phyloP scores from a whole-genome alignment of 2,797 vertebrate genomes.

The Protonibea diacanthus region DNA sequence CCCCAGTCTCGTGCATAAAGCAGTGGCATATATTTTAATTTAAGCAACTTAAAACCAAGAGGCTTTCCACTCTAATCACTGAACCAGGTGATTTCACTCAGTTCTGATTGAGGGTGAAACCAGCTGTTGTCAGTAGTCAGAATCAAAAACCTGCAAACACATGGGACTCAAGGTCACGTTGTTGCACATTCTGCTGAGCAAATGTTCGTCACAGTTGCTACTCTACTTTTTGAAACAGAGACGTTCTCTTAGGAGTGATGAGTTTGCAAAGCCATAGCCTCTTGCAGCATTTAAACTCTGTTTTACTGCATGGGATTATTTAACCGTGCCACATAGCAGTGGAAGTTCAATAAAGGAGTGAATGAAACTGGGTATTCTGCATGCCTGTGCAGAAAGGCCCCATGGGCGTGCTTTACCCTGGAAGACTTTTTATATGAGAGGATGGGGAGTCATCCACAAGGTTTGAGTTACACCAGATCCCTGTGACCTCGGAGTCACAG shows the following conservation, averaged over 20 bases:
- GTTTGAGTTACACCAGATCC: conserved; percentile 92
- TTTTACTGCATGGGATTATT: conserved; percentile 85
- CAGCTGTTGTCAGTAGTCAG: conserved; percentile 9
- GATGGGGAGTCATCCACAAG: conserved; percentile 89
- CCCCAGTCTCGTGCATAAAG: neutral
- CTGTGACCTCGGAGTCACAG: conserved; percentile 89
- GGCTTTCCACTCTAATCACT: conserved; percentile 20
- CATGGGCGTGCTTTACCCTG: conserved; percentile 90
- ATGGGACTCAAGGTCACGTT: neutral
- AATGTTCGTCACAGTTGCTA: neutral
- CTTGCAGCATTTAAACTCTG: conserved; percentile 82
- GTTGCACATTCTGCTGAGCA: neutral
- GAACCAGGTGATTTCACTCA: conserved; percentile 41
- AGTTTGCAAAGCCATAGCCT: neutral
- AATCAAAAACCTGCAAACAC: conserved; percentile 9
- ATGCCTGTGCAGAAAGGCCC: conserved; percentile 87
- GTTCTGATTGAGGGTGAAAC: conserved; percentile 15
- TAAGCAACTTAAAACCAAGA: neutral
- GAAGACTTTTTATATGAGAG: conserved; percentile 92
- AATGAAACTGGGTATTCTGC: conserved; percentile 89
- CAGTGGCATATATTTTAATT: neutral
- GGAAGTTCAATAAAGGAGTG: conserved; percentile 88
- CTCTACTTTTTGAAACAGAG: neutral
- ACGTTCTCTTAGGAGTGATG: conserved; percentile 6
- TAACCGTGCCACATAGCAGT: conserved; percentile 87